These are phyloP conservation scores for Acleris cristana DNA, from an alignment of 2,888 invertebrate genomes.

Conservation along the genomic window DNA sequence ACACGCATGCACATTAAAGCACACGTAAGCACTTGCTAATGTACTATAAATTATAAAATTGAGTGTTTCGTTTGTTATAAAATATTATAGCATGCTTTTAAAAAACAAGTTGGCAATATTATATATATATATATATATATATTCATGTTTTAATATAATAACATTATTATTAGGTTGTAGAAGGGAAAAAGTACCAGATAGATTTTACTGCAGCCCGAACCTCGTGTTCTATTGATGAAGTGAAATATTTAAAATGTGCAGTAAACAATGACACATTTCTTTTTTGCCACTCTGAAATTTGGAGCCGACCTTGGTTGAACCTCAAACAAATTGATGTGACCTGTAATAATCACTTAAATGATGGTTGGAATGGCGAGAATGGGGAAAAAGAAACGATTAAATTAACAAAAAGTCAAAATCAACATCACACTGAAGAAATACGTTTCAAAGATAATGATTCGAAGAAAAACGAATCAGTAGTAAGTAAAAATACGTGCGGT, in stretches of 20 bases:
- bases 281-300: conserved; percentile 76
- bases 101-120: no score
- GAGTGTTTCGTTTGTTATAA: no score
- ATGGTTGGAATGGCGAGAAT: conserved; percentile 31
- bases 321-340: conserved; percentile 59
- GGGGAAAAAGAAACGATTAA: conserved; percentile 19
- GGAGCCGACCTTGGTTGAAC: conserved; percentile 81
- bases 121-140: no score
- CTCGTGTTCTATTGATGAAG: conserved; percentile 43
- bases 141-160: background rate
- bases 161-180: conserved; percentile 43
- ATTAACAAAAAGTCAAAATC: background rate
- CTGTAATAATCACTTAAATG: conserved; percentile 51
- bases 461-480: conserved; percentile 16
- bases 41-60: no score
- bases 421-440: background rate
- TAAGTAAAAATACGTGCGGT: no score
- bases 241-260: conserved; percentile 43
- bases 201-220: conserved; percentile 54
- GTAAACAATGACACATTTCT: conserved; percentile 43
- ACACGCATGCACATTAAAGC: background rate
- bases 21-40: background rate
- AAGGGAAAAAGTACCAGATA: conserved; percentile 56
- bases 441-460: background rate
- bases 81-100: no score